These are phyloP conservation scores for Drosophila nikananu DNA, from an alignment of 1,140 invertebrate genomes.

Conservation along the genomic window DNA sequence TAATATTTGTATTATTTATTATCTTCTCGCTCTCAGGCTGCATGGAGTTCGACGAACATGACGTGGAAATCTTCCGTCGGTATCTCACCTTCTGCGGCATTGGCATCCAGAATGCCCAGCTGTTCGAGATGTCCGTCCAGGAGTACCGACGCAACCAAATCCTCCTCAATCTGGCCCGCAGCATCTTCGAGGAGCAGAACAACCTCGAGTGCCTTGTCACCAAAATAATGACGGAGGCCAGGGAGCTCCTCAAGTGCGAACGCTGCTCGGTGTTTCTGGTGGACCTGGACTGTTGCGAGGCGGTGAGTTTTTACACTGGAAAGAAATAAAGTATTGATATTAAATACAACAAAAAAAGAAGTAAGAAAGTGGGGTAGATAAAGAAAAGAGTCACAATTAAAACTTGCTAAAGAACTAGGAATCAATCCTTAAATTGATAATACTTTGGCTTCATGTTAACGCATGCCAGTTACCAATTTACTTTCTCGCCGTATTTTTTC, in stretches of 20 bases:
- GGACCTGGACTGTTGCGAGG: slow-evolving; percentile 94
- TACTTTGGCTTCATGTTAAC: too few species aligned
- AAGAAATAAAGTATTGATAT: neutral
- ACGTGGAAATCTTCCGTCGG: slow-evolving; percentile 94
- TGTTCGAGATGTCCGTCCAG: slow-evolving; percentile 96
- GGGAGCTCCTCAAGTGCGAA: slow-evolving; percentile 96
- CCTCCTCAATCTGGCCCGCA: slow-evolving; percentile 93
- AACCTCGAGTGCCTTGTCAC: slow-evolving; percentile 96
- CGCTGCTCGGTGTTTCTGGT: slow-evolving; percentile 95
- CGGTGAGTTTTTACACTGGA: slow-evolving; percentile 87
- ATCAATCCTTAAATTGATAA: neutral
- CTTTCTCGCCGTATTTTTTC: neutral
- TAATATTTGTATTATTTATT: neutral
- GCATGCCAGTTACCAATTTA: neutral
- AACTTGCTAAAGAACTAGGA: rapidly evolving
- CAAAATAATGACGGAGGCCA: slow-evolving; percentile 98
- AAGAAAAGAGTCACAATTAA: neutral
- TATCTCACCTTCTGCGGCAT: slow-evolving; percentile 99
- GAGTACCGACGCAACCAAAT: slow-evolving; percentile 98
- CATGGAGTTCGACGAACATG: slow-evolving; percentile 94
- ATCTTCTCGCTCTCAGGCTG: slow-evolving; percentile 85
- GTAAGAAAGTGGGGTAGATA: too few species aligned
- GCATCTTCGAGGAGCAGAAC: slow-evolving; percentile 97
- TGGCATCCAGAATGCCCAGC: slow-evolving; percentile 98
- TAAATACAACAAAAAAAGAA: too few species aligned